A percentile compares a stretch with the other conserved stretches of the same genome.
phyloP scores from a whole-genome alignment of 2,888 invertebrate species.

The Mactromeris polynyma region DNA sequence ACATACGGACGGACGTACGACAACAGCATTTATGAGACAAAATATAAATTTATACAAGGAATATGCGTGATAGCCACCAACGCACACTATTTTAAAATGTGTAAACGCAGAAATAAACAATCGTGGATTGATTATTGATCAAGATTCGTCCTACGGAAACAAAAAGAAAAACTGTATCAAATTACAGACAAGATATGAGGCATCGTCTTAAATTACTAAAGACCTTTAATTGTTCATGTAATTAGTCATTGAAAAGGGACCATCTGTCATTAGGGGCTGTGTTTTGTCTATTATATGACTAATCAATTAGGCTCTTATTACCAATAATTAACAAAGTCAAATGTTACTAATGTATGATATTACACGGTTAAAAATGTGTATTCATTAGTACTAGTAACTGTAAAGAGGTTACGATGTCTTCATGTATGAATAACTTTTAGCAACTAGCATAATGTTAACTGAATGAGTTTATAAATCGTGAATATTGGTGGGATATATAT shows the following conservation, averaged over 20 bases:
- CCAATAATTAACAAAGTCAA: not conserved
- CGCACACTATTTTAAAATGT: not conserved
- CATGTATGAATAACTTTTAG: no score
- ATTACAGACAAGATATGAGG: not conserved
- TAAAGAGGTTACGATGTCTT: no score
- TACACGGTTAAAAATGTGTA: not conserved
- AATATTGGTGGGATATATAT: no score
- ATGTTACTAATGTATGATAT: not conserved
- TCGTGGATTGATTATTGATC: not conserved
- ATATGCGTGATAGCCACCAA: no score
- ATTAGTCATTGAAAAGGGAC: constrained; percentile 15
- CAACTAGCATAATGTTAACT: no score
- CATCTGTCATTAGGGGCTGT: constrained; percentile 18
- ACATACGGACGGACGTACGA: no score
- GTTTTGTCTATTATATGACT: not conserved
- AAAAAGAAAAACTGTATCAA: not conserved
- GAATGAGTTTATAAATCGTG: no score
- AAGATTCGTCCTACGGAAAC: not conserved
- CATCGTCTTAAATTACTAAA: not conserved
- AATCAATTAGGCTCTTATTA: not conserved
- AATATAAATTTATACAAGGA: no score
- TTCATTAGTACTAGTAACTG: no score
- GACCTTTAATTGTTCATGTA: not conserved
- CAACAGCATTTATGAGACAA: no score
- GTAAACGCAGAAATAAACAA: not conserved